Conservation (phyloP, 2,888 invertebrate species). For the Apomyelois bistriatella region DNA sequence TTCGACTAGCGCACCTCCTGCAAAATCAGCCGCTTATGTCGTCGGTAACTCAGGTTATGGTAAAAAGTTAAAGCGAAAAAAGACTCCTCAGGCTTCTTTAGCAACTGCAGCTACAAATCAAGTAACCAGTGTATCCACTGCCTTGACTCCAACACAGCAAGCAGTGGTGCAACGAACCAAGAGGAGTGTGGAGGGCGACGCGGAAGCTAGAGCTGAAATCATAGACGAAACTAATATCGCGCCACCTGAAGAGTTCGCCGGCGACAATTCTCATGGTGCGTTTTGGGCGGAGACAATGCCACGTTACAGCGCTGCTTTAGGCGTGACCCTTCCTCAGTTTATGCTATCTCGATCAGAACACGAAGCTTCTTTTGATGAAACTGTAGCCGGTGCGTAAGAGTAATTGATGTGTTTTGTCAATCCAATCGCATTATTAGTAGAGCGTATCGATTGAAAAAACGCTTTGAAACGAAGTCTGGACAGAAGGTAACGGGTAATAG, state of each 20-base stretch:
- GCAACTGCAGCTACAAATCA: constrained; percentile 44
- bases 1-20: constrained; percentile 56
- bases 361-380: constrained; percentile 83
- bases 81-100: constrained; percentile 44
- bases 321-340: constrained; percentile 83
- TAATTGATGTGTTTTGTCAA: constrained; percentile 54
- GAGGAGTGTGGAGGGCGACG: constrained; percentile 55
- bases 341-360: constrained; percentile 85
- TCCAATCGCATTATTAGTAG: constrained; percentile 54
- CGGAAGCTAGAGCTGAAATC: constrained; percentile 50
- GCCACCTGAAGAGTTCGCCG: constrained; percentile 74
- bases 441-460: constrained; percentile 69
- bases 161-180: constrained; percentile 42
- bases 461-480: constrained; percentile 54
- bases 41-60: constrained; percentile 56
- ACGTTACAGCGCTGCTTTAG: constrained; percentile 81
- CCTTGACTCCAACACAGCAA: constrained; percentile 24
- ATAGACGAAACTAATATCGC: constrained; percentile 61
- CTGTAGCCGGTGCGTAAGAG: constrained; percentile 63
- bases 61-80: constrained; percentile 67
- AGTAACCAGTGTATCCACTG: constrained; percentile 31
- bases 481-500: constrained; percentile 49
- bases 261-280: constrained; percentile 79
- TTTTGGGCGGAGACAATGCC: constrained; percentile 84
- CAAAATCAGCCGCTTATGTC: constrained; percentile 63